Base-by-base conservation (phyloP, 53 echinoderm and acorn worm genomes). In the Actinopyga echinites region DNA sequence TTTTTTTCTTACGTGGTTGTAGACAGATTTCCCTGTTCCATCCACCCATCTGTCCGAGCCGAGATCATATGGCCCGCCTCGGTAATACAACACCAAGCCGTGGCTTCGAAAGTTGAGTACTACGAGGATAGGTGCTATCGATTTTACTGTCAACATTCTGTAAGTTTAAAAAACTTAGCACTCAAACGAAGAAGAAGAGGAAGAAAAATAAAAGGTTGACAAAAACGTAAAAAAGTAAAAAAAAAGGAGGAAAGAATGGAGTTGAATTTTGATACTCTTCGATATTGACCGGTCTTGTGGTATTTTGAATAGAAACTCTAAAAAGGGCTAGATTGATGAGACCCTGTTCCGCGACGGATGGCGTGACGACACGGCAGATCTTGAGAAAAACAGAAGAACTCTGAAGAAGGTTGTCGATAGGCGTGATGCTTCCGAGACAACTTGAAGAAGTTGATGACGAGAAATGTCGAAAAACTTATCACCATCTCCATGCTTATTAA, bases 151-250 rank as follows among this genome's bases (percentile, higher is more conserved):
- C 71, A 71, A 71, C 19, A 25, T 24, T 12, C 22, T 71, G 42
- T 71, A 71, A 71, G 71, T 71, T 71, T 71, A 42, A 71, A 71
- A 71, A 71, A 71, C 71, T 71, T 71, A 71, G 42, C 71, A 71
- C 71, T 71, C 71, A 71, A 71, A 71, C 40, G 36, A 10, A 20
- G 40, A 40, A 42, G 71, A 25, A 71, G 65, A 49, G 49, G 17
- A 49, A 49, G 49, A 49, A 49, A 49, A 49, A 49, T 49, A 49
- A 49, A 49, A 65, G 20, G 36, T 20, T 34, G 36, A 34, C 32
- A 65, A 65, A 65, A 35, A 64, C 12, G 26, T 8, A 59, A 64
- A 65, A 65, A 30, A 65, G 36, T 34, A 29, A 65, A 20, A 35
- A 36, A 21, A 65, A 65, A 61, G 22, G 20, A 25, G 36, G 65